Conservation (phyloP, 92 coral and sea anemone species). For the Micromussa lordhowensis region DNA sequence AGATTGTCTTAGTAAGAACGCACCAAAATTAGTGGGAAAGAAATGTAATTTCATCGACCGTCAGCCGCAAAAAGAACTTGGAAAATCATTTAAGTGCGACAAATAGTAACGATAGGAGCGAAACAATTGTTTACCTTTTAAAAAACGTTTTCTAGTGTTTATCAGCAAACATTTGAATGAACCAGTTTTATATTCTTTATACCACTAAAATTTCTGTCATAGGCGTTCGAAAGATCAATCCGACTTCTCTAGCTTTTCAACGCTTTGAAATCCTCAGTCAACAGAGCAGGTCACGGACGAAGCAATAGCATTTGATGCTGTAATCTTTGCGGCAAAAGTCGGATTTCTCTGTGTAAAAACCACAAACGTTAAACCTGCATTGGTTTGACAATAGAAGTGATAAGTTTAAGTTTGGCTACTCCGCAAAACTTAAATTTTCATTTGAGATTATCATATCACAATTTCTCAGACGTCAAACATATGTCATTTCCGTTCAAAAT, state of each 20-base stretch:
- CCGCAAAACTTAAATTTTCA: neutral
- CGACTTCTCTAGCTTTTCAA: too few relatives aligned
- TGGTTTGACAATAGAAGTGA: neutral
- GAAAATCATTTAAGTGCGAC: neutral
- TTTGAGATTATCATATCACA: neutral
- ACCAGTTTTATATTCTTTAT: neutral
- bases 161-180: neutral
- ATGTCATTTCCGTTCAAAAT: neutral
- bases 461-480: neutral
- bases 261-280: neutral
- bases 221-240: neutral
- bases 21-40: neutral
- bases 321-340: neutral
- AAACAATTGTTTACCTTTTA: neutral
- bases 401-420: neutral
- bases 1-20: neutral
- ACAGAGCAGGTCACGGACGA: neutral
- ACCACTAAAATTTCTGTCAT: neutral
- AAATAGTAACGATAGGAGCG: neutral
- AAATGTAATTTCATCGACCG: neutral
- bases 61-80: neutral
- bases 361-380: neutral
- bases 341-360: neutral
- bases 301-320: neutral
- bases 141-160: neutral